A percentile compares a stretch with the other conserved stretches of the same genome.
Conservation (phyloP, 1,140 invertebrate species). For the Dreissena polymorpha region DNA sequence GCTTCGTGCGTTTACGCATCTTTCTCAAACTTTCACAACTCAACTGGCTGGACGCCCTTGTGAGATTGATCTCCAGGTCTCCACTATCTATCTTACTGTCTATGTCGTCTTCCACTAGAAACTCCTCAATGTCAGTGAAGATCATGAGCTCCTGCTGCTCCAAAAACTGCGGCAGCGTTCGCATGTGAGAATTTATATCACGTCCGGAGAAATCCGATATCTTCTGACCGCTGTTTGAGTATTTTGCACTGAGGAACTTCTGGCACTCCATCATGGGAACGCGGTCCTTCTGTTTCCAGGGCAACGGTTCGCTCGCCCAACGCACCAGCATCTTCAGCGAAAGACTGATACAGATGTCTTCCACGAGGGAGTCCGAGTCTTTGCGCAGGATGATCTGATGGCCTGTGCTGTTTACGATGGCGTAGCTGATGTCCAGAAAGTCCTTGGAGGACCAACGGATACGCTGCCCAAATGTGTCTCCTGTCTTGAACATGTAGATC, state of each 20-base stretch:
- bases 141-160: slow-evolving; percentile 60
- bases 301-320: slow-evolving; percentile 59
- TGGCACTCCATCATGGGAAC: slow-evolving; percentile 53
- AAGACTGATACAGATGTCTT: slow-evolving; percentile 63
- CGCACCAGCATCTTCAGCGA: slow-evolving; percentile 59
- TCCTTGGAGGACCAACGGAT: slow-evolving; percentile 63
- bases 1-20: slow-evolving; percentile 4
- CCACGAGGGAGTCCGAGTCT: slow-evolving; percentile 52
- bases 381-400: slow-evolving; percentile 60
- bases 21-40: slow-evolving; percentile 47
- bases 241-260: slow-evolving; percentile 30
- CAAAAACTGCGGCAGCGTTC: slow-evolving; percentile 56
- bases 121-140: slow-evolving; percentile 59
- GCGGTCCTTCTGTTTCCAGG: slow-evolving; percentile 58
- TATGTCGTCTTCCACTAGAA: slow-evolving; percentile 37
- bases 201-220: slow-evolving; percentile 20
- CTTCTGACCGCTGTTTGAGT: slow-evolving; percentile 36
- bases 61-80: slow-evolving; percentile 42
- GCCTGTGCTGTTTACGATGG: slow-evolving; percentile 64
- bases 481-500: slow-evolving; percentile 61
- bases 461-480: slow-evolving; percentile 62
- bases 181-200: slow-evolving; percentile 42
- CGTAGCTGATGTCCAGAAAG: slow-evolving; percentile 62
- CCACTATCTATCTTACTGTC: slow-evolving; percentile 25
- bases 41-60: slow-evolving; percentile 57